Evolutionary conservation across 2,113 vertebrate genomes (phyloP), one percentile per base, ranked within the genome.

Genomic region (Calyptomena viridis): DNA sequence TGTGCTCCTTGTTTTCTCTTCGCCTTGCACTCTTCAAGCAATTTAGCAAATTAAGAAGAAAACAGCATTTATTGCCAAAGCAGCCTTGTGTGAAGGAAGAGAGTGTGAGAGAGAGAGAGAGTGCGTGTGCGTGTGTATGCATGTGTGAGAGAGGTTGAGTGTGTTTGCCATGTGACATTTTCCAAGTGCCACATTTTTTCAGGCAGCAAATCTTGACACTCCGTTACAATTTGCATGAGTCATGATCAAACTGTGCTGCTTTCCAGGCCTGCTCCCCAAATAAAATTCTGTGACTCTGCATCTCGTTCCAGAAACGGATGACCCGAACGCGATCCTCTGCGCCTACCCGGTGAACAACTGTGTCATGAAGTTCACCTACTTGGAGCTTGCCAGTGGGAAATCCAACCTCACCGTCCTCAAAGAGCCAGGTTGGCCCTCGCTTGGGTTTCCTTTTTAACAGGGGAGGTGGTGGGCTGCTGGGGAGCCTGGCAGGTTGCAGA

Each of bases 361-460:
- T 0, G 98, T 99, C 90, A 99, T 99, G 99, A 99, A 99, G 97
- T 99, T 99, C 97, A 99, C 98, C 11, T 99, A 99, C 62, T 94
- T 94, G 1, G 99, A 99, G 94, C 99, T 99, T 90, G 96, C 98
- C 96, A 99, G 97, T 14, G 99, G 99, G 50, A 98, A 93, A 73
- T 99, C 99, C 74, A 96, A 99, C 96, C 98, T 99, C 95, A 98
- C 98, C 0, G 98, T 99, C 27, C 99, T 99, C 49, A 98, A 97
- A 85, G 99, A 99, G 93, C 99, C 99, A 98, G 99, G 99, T 99
- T 82, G 64, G 97, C 80, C 28, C 9, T 59, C 27, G 30, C 25
- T 79, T 55, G 58, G n/a, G 13, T 64, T 93, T 81, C 30, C 16
- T 77, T 66, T 71, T 44, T n/a, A 14, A 9, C 42, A 60, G 14